Conservation (phyloP, 2,888 invertebrate genomes). For the Synergus umbraculus region DNA sequence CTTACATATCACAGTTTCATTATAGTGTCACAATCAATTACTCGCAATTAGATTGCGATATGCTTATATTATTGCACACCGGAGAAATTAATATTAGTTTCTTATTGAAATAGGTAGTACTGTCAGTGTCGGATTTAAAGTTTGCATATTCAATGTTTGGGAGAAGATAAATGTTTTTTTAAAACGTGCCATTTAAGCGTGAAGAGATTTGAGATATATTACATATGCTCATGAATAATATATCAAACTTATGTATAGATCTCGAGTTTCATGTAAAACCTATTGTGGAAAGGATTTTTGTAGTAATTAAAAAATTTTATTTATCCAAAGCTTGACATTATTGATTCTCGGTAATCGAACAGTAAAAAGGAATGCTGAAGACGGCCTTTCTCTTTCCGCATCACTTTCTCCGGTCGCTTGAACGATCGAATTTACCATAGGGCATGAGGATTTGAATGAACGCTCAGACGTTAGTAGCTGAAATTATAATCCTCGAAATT, state of each 20-base stretch:
- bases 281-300: background rate
- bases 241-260: too few relatives aligned
- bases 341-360: constrained; percentile 19
- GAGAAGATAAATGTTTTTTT: too few relatives aligned
- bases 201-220: too few relatives aligned
- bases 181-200: too few relatives aligned
- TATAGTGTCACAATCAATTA: constrained; percentile 2
- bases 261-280: too few relatives aligned
- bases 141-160: background rate
- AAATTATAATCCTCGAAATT: background rate
- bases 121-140: background rate
- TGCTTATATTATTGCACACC: background rate
- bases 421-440: constrained; percentile 20
- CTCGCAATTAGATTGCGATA: constrained; percentile 8
- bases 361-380: constrained; percentile 53
- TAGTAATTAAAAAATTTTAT: background rate
- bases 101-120: background rate
- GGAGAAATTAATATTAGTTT: background rate
- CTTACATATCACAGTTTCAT: background rate
- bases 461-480: background rate
- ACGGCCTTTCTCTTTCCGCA: constrained; percentile 69
- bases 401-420: constrained; percentile 66
- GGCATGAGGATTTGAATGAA: constrained; percentile 14
- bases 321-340: background rate
- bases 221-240: too few relatives aligned